Conservation (phyloP, 2,888 invertebrate genomes). For the Cecidostiba fungosa region DNA sequence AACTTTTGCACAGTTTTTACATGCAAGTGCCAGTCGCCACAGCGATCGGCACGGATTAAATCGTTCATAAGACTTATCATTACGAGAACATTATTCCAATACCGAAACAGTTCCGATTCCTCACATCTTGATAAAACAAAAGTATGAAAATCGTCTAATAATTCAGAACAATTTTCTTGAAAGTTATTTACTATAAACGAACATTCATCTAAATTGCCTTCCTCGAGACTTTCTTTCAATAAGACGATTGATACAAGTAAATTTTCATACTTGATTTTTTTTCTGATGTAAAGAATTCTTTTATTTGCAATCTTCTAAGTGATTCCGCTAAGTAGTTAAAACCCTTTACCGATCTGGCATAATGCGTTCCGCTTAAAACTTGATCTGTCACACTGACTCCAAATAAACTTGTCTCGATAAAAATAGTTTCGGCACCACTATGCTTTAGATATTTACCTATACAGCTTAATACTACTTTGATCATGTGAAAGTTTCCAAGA, state of each 20-base stretch:
- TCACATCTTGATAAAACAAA: conserved; percentile 26
- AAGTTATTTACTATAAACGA: too few relatives aligned
- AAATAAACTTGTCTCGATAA: conserved; percentile 38
- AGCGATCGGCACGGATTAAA: conserved; percentile 45
- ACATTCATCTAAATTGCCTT: too few relatives aligned
- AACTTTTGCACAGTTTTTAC: not conserved
- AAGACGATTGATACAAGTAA: too few relatives aligned
- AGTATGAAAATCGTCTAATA: not conserved
- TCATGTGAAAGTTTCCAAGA: conserved; percentile 49
- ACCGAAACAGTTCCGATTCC: conserved; percentile 23
- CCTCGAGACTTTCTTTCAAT: too few relatives aligned
- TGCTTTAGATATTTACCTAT: conserved; percentile 55
- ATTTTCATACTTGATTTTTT: too few relatives aligned
- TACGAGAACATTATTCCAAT: conserved; percentile 19
- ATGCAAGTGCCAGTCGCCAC: conserved; percentile 17
- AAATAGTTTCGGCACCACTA: conserved; percentile 52
- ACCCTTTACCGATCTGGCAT: conserved; percentile 7
- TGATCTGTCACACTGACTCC: not conserved
- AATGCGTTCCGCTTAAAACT: not conserved
- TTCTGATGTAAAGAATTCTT: conserved; percentile 24
- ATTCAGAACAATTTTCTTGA: not conserved
- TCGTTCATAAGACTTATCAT: conserved; percentile 18
- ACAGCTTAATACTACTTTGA: conserved; percentile 24
- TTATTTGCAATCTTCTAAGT: not conserved
- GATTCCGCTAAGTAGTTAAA: not conserved